Percentiles rank a stretch among this genome's conserved stretches.
Evolutionary conservation across 92 coral and sea anemone genomes (phyloP).

Genomic region (Meandrina meandrites): DNA sequence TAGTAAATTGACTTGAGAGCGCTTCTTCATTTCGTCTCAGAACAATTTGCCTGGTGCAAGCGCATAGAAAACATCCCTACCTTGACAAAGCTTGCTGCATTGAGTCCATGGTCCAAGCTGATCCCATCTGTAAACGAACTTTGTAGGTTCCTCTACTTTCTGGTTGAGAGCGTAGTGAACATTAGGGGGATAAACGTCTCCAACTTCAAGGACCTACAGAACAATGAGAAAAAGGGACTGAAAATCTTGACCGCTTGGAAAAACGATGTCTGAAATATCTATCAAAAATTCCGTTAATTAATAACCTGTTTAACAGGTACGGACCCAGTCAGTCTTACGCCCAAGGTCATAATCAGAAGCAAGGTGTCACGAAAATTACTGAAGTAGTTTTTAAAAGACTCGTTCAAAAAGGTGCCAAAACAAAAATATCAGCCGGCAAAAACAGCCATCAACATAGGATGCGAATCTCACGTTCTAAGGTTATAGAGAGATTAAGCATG

Average conservation of each 20-base stretch:
- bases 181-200: slow-evolving; percentile 63
- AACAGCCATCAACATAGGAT: neutral
- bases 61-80: slow-evolving; percentile 26
- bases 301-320: neutral
- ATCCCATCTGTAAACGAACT: slow-evolving; percentile 68
- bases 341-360: neutral
- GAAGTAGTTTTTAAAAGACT: neutral
- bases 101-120: slow-evolving; percentile 73
- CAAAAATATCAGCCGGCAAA: neutral
- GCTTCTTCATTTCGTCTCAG: too few species aligned
- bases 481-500: too few species aligned
- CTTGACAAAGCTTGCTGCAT: slow-evolving; percentile 83
- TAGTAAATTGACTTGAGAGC: too few species aligned
- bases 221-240: neutral
- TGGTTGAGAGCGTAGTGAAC: slow-evolving; percentile 64
- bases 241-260: too few species aligned
- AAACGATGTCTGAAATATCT: too few species aligned
- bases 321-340: neutral
- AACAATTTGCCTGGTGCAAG: too few species aligned
- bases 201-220: slow-evolving; percentile 71
- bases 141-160: slow-evolving; percentile 57
- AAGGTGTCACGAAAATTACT: neutral
- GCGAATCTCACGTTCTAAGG: neutral
- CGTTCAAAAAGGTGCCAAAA: neutral
- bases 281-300: too few species aligned